Percentiles rank a stretch among this genome's conserved stretches.
These are phyloP conservation scores for Polyommatus iphigenia DNA, from an alignment of 2,888 invertebrate genomes.

Conservation along the genomic window DNA sequence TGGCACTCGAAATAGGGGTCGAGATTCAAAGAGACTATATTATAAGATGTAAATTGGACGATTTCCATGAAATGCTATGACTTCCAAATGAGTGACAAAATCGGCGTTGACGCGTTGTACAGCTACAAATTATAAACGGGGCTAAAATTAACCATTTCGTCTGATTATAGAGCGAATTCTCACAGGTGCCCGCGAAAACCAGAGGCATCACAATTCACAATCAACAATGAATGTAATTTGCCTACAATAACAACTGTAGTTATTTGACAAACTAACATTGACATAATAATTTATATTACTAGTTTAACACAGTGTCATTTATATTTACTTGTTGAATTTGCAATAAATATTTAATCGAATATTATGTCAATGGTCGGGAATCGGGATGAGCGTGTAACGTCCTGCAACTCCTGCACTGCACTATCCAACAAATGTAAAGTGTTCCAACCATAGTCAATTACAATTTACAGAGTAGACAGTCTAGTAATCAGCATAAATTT, in stretches of 20 bases:
- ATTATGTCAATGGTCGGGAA: background rate
- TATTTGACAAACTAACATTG: background rate
- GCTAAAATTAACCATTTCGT: background rate
- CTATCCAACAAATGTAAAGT: background rate
- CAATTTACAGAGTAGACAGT: background rate
- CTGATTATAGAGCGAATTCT: background rate
- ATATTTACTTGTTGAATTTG: background rate
- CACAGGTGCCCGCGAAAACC: background rate
- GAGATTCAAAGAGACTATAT: conserved; percentile 8
- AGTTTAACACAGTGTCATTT: background rate
- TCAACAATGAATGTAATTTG: background rate
- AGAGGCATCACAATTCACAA: background rate
- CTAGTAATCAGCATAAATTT: background rate
- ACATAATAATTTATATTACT: background rate
- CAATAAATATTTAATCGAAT: background rate
- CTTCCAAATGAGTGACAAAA: conserved; percentile 19
- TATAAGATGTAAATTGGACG: conserved; percentile 17
- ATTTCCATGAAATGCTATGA: conserved; percentile 14
- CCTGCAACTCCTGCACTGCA: too few species aligned
- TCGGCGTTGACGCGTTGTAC: background rate
- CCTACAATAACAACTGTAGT: background rate
- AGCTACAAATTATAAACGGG: background rate
- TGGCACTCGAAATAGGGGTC: background rate
- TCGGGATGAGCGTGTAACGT: background rate
- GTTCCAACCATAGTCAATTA: background rate